A percentile compares a stretch with the other conserved stretches of the same genome.
Conservation (phyloP, 2,888 invertebrate genomes). For the Urechis unicinctus region DNA sequence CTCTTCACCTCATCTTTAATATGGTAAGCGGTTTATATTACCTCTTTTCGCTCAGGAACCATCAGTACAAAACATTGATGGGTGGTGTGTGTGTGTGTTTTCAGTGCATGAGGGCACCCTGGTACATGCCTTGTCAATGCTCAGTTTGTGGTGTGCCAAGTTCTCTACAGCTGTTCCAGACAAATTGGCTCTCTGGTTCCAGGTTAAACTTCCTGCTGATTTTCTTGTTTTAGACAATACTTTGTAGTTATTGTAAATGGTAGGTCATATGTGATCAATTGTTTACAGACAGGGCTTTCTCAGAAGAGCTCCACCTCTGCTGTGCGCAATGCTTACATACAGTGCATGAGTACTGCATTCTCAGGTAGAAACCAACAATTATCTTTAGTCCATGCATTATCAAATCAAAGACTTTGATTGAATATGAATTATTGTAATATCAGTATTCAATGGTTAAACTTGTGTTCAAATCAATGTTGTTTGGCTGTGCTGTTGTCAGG, state of each 20-base stretch:
- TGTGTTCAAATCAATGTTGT: too few species aligned
- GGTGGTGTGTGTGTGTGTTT: slow-evolving; percentile 11
- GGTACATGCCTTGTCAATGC: slow-evolving; percentile 71
- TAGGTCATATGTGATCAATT: background rate
- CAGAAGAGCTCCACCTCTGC: slow-evolving; percentile 71
- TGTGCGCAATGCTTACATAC: slow-evolving; percentile 73
- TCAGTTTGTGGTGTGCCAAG: slow-evolving; percentile 71
- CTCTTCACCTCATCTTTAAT: too few species aligned
- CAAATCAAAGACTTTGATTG: too few species aligned
- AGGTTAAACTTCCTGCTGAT: slow-evolving; percentile 38
- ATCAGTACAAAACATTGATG: too few species aligned
- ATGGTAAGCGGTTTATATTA: too few species aligned
- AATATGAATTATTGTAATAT: too few species aligned
- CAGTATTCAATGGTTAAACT: too few species aligned
- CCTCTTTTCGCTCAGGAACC: too few species aligned
- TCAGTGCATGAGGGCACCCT: slow-evolving; percentile 83
- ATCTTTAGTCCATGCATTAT: too few species aligned
- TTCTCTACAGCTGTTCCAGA: slow-evolving; percentile 63
- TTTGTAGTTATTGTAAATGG: background rate
- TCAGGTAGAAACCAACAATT: slow-evolving; percentile 54
- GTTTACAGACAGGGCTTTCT: slow-evolving; percentile 61
- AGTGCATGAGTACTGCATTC: slow-evolving; percentile 66
- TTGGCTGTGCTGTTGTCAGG: slow-evolving; percentile 22
- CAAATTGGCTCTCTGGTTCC: slow-evolving; percentile 60
- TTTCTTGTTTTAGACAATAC: too few species aligned